Base-by-base conservation (phyloP, 2,888 invertebrate species). In the Brachyopa scutellaris region DNA sequence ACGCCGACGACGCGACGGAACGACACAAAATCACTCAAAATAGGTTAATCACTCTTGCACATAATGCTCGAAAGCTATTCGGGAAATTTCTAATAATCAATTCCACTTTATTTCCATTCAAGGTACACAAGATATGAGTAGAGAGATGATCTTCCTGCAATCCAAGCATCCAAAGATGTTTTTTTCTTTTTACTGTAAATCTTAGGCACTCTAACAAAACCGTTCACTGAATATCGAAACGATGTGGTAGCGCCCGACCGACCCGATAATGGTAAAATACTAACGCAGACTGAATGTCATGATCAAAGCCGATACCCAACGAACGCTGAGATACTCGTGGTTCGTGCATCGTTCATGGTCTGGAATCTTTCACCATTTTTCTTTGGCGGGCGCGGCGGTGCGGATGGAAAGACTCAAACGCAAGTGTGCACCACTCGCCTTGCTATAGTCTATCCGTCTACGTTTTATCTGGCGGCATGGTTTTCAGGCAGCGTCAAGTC, bases 261-360 rank as follows among this genome's bases (percentile, higher is more conserved):
- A 82, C 82, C n/a, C 82, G 82, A 21, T 72, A 61, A 45, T 59
- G 77, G 59, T 72, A 77, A 82, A 72, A 70, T 66, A 70, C 61
- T 49, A 82, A 82, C 77, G 66, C 40, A 82, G 82, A 82, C 82
- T 82, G 77, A 82, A 82, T 82, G 82, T 82, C 82, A 82, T 72
- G 82, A 82, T 77, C 82, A 82, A 70, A 82, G 82, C 21, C 66
- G 57, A 36, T 31, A 40, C 45, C 45, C 57, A 69, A 76, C 76
- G 49, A 51, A 64, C 29, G 8, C 36, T 21, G n/a, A 51, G 59
- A n/a, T 47, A 66, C 36, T 19, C 29, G 19, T 31, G 31, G 29
- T 17, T 47, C 23, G n/a, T n/a, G n/a, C n/a, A n/a, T n/a, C n/a
- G n/a, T 64, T 45, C 8, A 31, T 17, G 26, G 8, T 7, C 7